Conservation (phyloP, 2,888 invertebrate genomes). For the Aphidoletes aphidimyza region DNA sequence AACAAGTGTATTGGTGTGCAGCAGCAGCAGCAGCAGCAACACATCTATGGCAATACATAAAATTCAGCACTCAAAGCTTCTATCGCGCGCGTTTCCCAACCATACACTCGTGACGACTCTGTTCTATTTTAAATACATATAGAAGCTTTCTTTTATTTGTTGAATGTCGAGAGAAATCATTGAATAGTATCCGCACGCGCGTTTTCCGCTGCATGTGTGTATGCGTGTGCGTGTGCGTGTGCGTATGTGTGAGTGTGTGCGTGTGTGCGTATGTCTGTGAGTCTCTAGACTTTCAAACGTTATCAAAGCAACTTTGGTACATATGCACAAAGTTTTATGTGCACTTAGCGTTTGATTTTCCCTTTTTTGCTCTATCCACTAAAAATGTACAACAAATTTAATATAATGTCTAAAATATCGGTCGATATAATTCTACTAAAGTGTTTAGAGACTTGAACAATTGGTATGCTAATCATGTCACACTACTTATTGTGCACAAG, state of each 20-base stretch:
- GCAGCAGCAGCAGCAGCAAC: background rate
- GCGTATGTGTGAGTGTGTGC: no score
- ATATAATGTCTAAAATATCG: background rate
- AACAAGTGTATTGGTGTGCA: constrained; percentile 37
- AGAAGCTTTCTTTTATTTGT: constrained; percentile 31
- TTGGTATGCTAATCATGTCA: background rate
- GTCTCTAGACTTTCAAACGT: no score
- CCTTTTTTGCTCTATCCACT: no score
- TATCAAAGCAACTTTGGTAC: background rate
- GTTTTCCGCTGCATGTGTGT: background rate
- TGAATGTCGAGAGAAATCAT: background rate
- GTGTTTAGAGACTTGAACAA: no score
- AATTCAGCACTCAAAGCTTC: background rate
- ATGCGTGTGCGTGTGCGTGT: background rate
- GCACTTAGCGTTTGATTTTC: constrained; percentile 6
- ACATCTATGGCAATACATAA: background rate
- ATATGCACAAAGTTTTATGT: background rate
- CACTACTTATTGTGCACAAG: background rate
- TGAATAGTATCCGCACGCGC: background rate
- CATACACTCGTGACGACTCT: background rate
- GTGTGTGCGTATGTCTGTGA: no score
- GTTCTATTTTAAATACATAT: constrained; percentile 37
- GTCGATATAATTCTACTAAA: no score
- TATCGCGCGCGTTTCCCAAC: background rate
- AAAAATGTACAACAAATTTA: no score